These are phyloP conservation scores for Bombus huntii DNA, from an alignment of 1,140 invertebrate species.

Conservation along the genomic window DNA sequence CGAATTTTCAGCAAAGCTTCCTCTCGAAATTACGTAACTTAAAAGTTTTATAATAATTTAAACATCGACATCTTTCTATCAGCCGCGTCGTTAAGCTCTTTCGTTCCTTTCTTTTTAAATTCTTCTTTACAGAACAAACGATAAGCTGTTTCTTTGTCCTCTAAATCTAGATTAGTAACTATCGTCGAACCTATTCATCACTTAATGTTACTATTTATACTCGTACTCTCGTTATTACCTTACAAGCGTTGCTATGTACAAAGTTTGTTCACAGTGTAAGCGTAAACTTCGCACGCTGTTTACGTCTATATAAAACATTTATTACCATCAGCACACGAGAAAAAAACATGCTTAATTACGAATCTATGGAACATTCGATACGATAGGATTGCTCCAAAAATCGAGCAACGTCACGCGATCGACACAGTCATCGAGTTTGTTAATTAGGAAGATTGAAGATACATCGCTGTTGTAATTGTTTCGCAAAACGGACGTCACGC, in stretches of 20 bases:
- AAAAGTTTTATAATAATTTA: background rate
- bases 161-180: slow-evolving; percentile 23
- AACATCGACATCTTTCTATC: background rate
- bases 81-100: slow-evolving; percentile 13
- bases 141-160: background rate
- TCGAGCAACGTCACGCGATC: background rate
- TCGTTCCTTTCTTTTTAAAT: background rate
- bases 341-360: background rate
- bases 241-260: slow-evolving; percentile 11
- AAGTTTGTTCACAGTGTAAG: background rate
- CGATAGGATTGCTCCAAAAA: background rate
- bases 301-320: slow-evolving; percentile 11
- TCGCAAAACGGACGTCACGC: background rate
- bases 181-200: background rate
- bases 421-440: background rate
- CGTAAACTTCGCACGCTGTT: background rate
- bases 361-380: background rate
- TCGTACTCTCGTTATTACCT: background rate
- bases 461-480: slow-evolving; percentile 3
- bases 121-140: background rate
- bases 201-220: background rate
- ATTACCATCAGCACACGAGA: background rate
- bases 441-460: slow-evolving; percentile 31
- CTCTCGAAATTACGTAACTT: background rate
- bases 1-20: background rate